Evolutionary conservation across 2,113 vertebrate species (phyloP), one percentile per base, ranked within the genome.

Genomic region (Shinisaurus crocodilurus): DNA sequence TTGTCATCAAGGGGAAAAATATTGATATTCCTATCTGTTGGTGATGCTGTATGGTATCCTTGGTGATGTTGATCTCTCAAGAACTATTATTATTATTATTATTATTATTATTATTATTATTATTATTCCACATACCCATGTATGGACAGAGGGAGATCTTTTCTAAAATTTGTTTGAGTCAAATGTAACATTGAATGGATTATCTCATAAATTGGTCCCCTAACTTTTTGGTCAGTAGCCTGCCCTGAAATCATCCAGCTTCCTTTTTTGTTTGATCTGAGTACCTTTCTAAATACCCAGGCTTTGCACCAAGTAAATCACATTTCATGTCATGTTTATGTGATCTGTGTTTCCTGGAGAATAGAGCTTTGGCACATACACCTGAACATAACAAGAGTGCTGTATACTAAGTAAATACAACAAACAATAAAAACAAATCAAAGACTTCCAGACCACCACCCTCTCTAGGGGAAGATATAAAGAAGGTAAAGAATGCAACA

Each of bases 261-360:
- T 89, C 86, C 75, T 88, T 90, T 83, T 92, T 87, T 91, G 34
- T 92, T 93, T 80, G 88, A 60, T 90, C 65, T 92, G 57, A 85
- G 86, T 82, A 23, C 83, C 48, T 90, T 94, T 91, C 87, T 91
- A 88, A 65, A 72, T 63, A 72, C 40, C 4, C 90, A 91, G 70
- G 20, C 13, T 92, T 88, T 88, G 40, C 84, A 45, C 85, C 86
- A 89, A 94, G 90, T 69, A 32, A 90, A 92, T 85, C 40, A 37
- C 34, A 32, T 85, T 5, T 85, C 85, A 70, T 54, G 8, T 0
- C 48, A 60, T 6, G 0, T 81, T 4, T 45, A 20, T 15, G 7
- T 40, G 45, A 29, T 5, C 37, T 37, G 16, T 13, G 3, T 32
- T 76, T 84, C 27, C 5, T 1, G 60, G 34, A 74, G 45, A 82